phyloP scores from a whole-genome alignment of 2,113 vertebrate species.

The Hepsetus odoe region DNA sequence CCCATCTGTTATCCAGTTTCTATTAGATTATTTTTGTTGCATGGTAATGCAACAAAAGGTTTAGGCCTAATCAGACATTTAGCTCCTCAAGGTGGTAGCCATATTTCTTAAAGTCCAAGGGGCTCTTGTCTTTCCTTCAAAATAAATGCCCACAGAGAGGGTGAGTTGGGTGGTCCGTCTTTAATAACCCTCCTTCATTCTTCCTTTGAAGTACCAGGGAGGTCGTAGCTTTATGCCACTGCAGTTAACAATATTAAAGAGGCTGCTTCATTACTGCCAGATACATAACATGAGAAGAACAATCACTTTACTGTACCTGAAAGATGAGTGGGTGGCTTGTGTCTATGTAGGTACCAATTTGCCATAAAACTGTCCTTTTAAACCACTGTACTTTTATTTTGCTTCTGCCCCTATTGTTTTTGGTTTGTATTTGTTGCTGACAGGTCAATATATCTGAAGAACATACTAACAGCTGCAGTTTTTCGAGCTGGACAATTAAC shows the following conservation, averaged over 20 bases:
- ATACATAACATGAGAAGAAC: slow-evolving; percentile 18
- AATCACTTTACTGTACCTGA: slow-evolving; percentile 24
- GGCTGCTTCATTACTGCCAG: slow-evolving; percentile 29
- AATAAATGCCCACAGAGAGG: slow-evolving; percentile 29
- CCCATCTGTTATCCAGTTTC: too few relatives aligned
- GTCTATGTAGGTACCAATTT: too few relatives aligned
- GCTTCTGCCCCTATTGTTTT: too few relatives aligned
- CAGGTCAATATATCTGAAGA: too few relatives aligned
- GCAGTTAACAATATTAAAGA: slow-evolving; percentile 59
- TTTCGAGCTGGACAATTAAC: too few relatives aligned
- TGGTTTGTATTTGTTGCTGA: too few relatives aligned
- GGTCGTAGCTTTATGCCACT: slow-evolving; percentile 51
- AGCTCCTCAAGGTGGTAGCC: slow-evolving; percentile 30
- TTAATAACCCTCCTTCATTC: slow-evolving; percentile 52
- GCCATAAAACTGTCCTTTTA: too few relatives aligned
- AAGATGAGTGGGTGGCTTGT: not conserved
- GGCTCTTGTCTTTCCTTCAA: slow-evolving; percentile 36
- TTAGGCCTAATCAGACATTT: slow-evolving; percentile 4
- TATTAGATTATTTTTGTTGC: not conserved
- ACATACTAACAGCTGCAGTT: too few relatives aligned
- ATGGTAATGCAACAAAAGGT: too few relatives aligned
- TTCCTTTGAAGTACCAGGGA: slow-evolving; percentile 58
- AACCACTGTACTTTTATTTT: not conserved
- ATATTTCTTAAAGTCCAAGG: slow-evolving; percentile 29
- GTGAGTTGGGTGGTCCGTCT: slow-evolving; percentile 53